phyloP scores from a whole-genome alignment of 2,888 invertebrate species.

The Therioaphis trifolii region DNA sequence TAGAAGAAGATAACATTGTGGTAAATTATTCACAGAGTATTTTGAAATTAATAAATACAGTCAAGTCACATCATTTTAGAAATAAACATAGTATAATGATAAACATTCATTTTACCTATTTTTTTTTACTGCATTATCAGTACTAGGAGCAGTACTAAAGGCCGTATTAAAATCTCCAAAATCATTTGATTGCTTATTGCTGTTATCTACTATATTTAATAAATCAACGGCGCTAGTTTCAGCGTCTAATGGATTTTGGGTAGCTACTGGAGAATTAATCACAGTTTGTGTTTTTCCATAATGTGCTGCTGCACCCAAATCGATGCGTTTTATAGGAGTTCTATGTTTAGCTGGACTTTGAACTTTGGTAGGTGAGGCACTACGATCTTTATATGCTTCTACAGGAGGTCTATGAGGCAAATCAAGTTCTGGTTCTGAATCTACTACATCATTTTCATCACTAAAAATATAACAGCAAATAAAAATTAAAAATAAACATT shows the following conservation, averaged over 20 bases:
- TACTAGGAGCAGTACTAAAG: slow-evolving; percentile 69
- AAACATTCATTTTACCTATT: slow-evolving; percentile 54
- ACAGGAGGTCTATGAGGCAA: slow-evolving; percentile 57
- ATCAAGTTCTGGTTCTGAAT: slow-evolving; percentile 75
- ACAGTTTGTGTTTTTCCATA: slow-evolving; percentile 69
- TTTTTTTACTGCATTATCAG: slow-evolving; percentile 46
- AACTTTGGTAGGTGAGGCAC: slow-evolving; percentile 70
- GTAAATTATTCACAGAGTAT: slow-evolving; percentile 9
- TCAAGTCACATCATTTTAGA: background rate
- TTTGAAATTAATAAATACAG: slow-evolving; percentile 19
- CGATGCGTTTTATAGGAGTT: slow-evolving; percentile 73
- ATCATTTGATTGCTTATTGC: slow-evolving; percentile 69
- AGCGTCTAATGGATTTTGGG: slow-evolving; percentile 27
- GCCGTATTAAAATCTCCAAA: slow-evolving; percentile 85
- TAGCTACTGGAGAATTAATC: slow-evolving; percentile 43
- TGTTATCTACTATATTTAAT: slow-evolving; percentile 55
- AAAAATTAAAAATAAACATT: background rate
- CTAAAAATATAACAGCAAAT: slow-evolving; percentile 66
- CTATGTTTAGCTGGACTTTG: slow-evolving; percentile 68
- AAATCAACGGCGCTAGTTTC: slow-evolving; percentile 52
- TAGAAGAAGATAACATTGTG: background rate
- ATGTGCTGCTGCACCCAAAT: slow-evolving; percentile 77
- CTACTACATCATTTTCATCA: slow-evolving; percentile 77
- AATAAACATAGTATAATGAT: background rate
- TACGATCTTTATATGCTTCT: slow-evolving; percentile 58